Evolutionary conservation across 2,113 vertebrate species (phyloP).

Genomic region (Sapajus apella): DNA sequence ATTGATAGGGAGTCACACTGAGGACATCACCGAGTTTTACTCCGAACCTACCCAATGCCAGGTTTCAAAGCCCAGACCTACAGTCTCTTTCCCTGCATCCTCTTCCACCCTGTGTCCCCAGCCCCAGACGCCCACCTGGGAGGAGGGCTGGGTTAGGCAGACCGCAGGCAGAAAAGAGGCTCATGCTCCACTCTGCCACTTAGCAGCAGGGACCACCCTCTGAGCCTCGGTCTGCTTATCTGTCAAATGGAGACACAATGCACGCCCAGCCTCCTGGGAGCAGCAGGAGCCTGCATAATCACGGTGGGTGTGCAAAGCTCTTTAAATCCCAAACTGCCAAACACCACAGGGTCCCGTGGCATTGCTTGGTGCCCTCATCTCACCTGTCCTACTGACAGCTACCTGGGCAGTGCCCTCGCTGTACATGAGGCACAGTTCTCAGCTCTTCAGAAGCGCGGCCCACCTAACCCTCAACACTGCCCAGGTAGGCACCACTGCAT

Average conservation of each 20-base stretch:
- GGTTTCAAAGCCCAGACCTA: background rate
- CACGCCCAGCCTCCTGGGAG: no score
- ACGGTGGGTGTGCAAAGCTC: background rate
- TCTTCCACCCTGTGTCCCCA: background rate
- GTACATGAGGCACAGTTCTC: fast-evolving
- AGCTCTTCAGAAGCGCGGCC: background rate
- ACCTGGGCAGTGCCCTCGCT: background rate
- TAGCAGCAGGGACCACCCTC: background rate
- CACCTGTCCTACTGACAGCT: background rate
- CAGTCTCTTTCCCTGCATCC: no score
- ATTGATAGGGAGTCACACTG: background rate
- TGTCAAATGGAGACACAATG: background rate
- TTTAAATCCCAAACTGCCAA: background rate
- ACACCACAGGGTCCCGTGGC: fast-evolving
- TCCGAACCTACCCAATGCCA: background rate
- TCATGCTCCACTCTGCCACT: background rate
- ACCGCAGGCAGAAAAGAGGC: background rate
- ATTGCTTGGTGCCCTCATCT: background rate
- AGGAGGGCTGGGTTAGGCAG: background rate
- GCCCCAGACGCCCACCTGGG: background rate
- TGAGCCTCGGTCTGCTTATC: background rate
- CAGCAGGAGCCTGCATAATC: background rate
- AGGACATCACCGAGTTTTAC: background rate
- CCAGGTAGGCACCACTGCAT: fast-evolving
- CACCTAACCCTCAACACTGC: fast-evolving